Evolutionary conservation across 92 coral and sea anemone genomes (phyloP), one percentile per base, ranked within the genome.

Genomic region (Porites rus): DNA sequence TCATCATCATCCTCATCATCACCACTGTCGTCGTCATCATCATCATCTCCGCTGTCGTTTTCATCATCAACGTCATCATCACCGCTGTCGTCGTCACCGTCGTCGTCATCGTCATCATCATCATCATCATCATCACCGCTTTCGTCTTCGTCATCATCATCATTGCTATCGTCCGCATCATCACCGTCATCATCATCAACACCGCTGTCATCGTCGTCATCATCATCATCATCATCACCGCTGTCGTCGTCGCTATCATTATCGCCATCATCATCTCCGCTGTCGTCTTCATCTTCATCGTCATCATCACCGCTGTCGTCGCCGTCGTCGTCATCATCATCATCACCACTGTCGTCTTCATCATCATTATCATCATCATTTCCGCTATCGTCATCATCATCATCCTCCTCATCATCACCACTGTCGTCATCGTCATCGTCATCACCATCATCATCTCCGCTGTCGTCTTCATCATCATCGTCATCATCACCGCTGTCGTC

Each of bases 151-250:
- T 80, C 79, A 16, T 69, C 67, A 69, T 50, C 58, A 19, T 60
- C 13, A 38, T 69, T 67, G 2, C 73, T 61, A 8, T 51, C 46
- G 6, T 38, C 46, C 0, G 0, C 5, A 38, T 3, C 46, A 38
- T 38, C 46, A 4, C 0, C 46, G 5, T 38, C 6, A 38, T 3
- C 5, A 38, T 38, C 46, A 38, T 38, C 46, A n/a, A n/a, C n/a
- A 3, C 5, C 46, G 0, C 46, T 38, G 6, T 54, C 59, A 66
- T 78, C 59, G 16, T 78, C 53, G 1, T 51, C 63, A 24, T 69
- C 73, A 14, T 54, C 65, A 56, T 54, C 85, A 38, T 70, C 71
- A 73, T 73, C 78, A 78, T 10, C 22, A 50, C 71, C 78, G 10
- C 76, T 70, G 13, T 61, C 72, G 3, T 68, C 46, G 6, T 38